Conservation (phyloP, 2,797 vertebrate genomes). For the Phylloscopus collybita region DNA sequence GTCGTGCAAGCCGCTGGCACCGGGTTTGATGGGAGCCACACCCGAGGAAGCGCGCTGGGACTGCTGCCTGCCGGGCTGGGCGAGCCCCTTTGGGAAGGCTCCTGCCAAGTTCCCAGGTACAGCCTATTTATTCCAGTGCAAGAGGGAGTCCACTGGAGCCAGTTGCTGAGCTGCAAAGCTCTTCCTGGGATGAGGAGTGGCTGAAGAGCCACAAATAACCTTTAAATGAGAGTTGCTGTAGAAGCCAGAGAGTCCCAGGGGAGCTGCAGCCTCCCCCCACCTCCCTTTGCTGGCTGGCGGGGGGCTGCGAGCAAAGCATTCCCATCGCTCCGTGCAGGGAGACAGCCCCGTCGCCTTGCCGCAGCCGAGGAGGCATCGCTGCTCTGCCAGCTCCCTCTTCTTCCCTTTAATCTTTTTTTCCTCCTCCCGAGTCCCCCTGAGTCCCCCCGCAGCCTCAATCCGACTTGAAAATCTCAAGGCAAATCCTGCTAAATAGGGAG, state of each 20-base stretch:
- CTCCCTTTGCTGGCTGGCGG: neutral
- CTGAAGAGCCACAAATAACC: neutral
- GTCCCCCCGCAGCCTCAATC: neutral
- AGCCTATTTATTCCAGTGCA: neutral
- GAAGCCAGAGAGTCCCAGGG: neutral
- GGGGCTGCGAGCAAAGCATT: neutral
- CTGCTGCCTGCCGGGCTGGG: neutral
- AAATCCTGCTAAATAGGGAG: constrained; percentile 49
- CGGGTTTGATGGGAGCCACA: neutral
- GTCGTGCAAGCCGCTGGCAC: neutral
- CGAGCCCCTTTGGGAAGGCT: neutral
- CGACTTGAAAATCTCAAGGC: neutral
- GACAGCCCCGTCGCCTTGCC: neutral
- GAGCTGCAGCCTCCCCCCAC: neutral
- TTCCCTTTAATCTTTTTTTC: neutral
- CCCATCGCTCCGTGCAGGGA: neutral
- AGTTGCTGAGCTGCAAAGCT: constrained; percentile 2
- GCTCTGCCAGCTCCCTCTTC: neutral
- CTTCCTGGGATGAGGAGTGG: neutral
- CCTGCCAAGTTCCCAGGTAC: neutral
- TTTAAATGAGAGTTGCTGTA: neutral
- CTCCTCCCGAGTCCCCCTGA: neutral
- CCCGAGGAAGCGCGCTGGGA: neutral
- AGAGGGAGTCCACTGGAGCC: neutral
- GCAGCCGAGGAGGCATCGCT: neutral